Evolutionary conservation across 2,113 vertebrate species (phyloP).

Genomic region (Daphoenositta chrysoptera): DNA sequence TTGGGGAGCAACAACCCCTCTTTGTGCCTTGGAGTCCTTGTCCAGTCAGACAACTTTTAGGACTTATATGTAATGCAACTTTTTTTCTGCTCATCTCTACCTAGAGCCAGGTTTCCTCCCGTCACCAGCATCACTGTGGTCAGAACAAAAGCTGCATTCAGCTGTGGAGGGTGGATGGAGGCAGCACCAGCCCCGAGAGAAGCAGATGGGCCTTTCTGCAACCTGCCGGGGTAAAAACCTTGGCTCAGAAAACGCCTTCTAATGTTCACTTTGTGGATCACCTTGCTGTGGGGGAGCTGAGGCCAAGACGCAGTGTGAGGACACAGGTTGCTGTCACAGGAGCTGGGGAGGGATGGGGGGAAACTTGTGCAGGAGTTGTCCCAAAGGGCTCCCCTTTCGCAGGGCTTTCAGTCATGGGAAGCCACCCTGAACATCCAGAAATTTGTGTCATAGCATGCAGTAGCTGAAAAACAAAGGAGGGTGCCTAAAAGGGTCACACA

Average conservation of each 20-base stretch:
- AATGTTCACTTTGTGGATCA: neutral
- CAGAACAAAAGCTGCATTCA: neutral
- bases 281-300: neutral
- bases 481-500: neutral
- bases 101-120: neutral
- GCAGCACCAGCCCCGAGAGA: fast-evolving
- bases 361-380: neutral
- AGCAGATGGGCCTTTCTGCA: neutral
- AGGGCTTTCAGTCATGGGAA: fast-evolving
- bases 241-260: neutral
- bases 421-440: fast-evolving
- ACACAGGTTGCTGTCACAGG: neutral
- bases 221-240: neutral
- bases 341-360: neutral
- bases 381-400: neutral
- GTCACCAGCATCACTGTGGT: neutral
- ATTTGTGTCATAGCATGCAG: neutral
- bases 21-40: neutral
- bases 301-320: neutral
- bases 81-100: neutral
- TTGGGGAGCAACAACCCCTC: fast-evolving
- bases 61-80: fast-evolving
- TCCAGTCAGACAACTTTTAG: neutral
- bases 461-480: neutral
- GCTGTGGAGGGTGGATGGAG: neutral